Evolutionary conservation across 2,888 invertebrate species (phyloP), one percentile per base, ranked within the genome.

Genomic region (Eupithecia exiguata): DNA sequence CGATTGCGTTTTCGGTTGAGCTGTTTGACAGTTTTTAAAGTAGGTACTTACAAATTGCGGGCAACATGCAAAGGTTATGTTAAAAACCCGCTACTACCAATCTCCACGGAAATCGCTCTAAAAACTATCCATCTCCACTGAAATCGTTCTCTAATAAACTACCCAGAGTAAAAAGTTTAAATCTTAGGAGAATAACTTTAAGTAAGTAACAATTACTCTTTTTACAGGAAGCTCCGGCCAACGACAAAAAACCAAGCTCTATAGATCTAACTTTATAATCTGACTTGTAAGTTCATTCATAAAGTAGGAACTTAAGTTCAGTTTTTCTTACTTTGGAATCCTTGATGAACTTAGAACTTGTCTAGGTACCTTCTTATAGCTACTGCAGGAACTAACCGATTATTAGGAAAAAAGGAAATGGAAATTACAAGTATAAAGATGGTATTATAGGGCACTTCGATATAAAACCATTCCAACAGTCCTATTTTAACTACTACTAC

Each of bases 231-330:
- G 40, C 21, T 53, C 36, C 53, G 14, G 16, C 25, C 21, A 69
- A 58, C 68, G n/a, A 58, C 36, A 25, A 69, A 58, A 69, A n/a
- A 53, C 25, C 36, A 62, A 18, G 18, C 30, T 35, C 30, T 9
- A 62, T 21, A 38, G 40, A 21, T 40, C n/a, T 18, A 65, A 40
- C 38, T 66, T 66, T 66, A 16, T 71, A 65, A 66, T 74, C 71
- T 74, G 36, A 65, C 40, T 71, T 63, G 71, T 63, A 71, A 69
- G 65, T 74, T 68, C 43, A 68, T 74, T 68, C 40, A 40, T 70
- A 73, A 69, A 49, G 6, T 36, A 58, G 43, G 25, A 58, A 58
- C 25, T 53, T 73, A 62, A 43, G 49, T 65, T 53, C 21, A 40
- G 49, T 65, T 68, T 66, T 71, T 63, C 46, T 74, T 74, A 38